Evolutionary conservation across 2,797 vertebrate species (phyloP), one percentile per base, ranked within the genome.

Genomic region (Lerista edwardsae): DNA sequence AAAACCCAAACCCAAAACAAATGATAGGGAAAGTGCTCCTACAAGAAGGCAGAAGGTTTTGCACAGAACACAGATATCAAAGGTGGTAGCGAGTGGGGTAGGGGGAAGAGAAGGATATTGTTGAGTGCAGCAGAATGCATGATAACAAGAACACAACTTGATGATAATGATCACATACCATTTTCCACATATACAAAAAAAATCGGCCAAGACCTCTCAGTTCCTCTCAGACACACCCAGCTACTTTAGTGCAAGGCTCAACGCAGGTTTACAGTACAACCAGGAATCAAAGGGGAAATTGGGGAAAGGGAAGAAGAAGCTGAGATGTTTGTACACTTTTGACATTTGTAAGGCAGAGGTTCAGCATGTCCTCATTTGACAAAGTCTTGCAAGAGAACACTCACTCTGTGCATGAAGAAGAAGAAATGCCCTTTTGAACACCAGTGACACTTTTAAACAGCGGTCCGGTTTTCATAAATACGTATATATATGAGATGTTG

Each of bases 301-400:
- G 6, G 15, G 6, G n/a, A 44, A 1, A 21, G n/a, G 83, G 61
- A 65, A 51, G 19, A 21, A n/a, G 34, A 41, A 82, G 89, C 88
- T 51, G 84, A 91, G 91, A 86, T 84, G 76, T 75, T 83, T 93
- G 94, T 91, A 92, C 89, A 91, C 82, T 87, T 95, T 93, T 93
- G 94, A 91, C 86, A 91, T 85, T 88, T 83, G 90, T 85, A 95
- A 94, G 96, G 95, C 96, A 96, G 96, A 93, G 94, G 94, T 92
- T 39, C 89, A 83, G 94, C 88, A 89, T 92, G 87, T 93, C 47
- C 75, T 86, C 85, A 41, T n/a, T 19, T 51, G 51, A 55, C 29
- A 11, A 15, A 21, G 93, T 34, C 11, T 6, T 75, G 51, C 92
- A 90, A 87, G 91, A 87, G 67, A 92, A 93, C 89, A 91, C 93